Percentiles rank a stretch among this genome's conserved stretches.
phyloP scores from a whole-genome alignment of 1,140 invertebrate genomes.

The Drosophila parvula region DNA sequence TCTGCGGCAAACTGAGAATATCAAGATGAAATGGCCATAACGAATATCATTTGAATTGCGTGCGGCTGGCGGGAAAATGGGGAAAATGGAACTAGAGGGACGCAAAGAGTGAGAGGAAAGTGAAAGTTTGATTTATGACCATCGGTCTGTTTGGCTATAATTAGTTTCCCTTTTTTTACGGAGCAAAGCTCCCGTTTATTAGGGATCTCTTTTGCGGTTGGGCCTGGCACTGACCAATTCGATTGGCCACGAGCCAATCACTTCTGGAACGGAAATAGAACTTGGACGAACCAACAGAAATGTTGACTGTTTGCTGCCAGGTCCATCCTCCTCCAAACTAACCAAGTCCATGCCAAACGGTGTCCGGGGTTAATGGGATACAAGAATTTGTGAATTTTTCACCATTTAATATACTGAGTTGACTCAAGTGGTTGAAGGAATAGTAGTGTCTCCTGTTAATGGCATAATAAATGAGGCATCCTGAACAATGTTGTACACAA shows the following conservation, averaged over 20 bases:
- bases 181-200: slow-evolving; percentile 36
- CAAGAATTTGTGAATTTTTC: slow-evolving; percentile 3
- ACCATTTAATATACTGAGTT: neutral
- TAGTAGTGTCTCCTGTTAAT: neutral
- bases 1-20: slow-evolving; percentile 29
- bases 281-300: slow-evolving; percentile 5
- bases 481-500: neutral
- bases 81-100: neutral
- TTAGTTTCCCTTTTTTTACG: slow-evolving; percentile 51
- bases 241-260: slow-evolving; percentile 64
- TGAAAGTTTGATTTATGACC: slow-evolving; percentile 79
- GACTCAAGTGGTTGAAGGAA: neutral
- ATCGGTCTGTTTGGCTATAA: slow-evolving; percentile 56
- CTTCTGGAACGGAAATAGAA: slow-evolving; percentile 78
- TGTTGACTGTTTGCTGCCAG: slow-evolving; percentile 1
- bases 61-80: neutral
- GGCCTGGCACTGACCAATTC: slow-evolving; percentile 18
- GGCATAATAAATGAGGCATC: neutral
- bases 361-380: slow-evolving; percentile 50
- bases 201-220: slow-evolving; percentile 42
- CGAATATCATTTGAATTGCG: slow-evolving; percentile 22
- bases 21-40: slow-evolving; percentile 59
- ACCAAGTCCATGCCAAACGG: slow-evolving; percentile 11
- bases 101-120: slow-evolving; percentile 33
- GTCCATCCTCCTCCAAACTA: slow-evolving; percentile 1